Conservation (phyloP, 2,113 vertebrate genomes). For the Fukomys damarensis region DNA sequence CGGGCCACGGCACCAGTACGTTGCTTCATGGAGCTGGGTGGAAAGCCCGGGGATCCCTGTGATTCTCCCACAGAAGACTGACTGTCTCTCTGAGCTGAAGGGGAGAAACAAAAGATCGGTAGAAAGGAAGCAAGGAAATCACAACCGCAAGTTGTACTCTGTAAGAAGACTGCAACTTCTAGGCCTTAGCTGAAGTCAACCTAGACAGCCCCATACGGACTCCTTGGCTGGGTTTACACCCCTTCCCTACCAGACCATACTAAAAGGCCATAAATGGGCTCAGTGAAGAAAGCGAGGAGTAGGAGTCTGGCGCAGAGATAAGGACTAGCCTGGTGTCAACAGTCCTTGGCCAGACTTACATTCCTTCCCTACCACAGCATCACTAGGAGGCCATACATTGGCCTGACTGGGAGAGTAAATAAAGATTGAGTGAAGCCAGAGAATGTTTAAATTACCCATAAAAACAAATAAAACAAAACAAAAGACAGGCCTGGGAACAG, state of each 20-base stretch:
- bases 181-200: neutral
- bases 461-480: neutral
- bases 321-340: neutral
- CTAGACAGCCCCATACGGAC: neutral
- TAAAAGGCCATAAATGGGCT: neutral
- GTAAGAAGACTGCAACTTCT: neutral
- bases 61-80: neutral
- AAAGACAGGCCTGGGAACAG: neutral
- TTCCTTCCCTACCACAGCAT: neutral
- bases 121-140: neutral
- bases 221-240: neutral
- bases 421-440: neutral
- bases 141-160: neutral
- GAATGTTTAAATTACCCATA: neutral
- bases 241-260: neutral
- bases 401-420: neutral
- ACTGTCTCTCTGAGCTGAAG: neutral
- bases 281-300: neutral
- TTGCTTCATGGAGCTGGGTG: neutral
- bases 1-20: neutral
- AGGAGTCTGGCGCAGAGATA: neutral
- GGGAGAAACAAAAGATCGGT: neutral
- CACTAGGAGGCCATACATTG: neutral
- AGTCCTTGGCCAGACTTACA: neutral
- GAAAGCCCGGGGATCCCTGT: neutral